Evolutionary conservation across 2,113 vertebrate species (phyloP).

Genomic region (Cochlearius cochlearius): DNA sequence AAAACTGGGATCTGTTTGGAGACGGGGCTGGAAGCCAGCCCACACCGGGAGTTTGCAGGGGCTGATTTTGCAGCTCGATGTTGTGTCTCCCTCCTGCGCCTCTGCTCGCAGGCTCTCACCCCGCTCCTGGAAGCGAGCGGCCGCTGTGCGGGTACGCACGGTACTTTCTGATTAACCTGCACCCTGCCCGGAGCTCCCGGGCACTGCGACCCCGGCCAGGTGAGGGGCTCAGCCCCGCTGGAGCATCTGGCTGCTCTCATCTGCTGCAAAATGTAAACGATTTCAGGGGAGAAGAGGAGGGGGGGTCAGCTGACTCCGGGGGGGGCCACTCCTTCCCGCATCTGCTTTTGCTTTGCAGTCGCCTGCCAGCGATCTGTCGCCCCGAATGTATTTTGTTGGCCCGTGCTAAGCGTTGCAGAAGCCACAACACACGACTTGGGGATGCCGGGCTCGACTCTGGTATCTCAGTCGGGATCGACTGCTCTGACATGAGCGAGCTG

Average conservation of each 20-base stretch:
- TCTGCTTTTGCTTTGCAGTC: background rate
- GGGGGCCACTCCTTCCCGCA: background rate
- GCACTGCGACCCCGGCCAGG: background rate
- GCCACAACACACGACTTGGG: background rate
- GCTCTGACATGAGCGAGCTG: background rate
- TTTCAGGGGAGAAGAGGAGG: background rate
- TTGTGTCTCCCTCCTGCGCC: background rate
- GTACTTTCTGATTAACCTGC: background rate
- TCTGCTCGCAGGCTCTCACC: background rate
- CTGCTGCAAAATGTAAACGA: background rate
- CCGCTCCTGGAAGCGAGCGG: background rate
- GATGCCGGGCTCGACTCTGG: background rate
- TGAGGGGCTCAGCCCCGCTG: background rate
- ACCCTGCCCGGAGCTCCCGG: background rate
- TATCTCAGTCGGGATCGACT: background rate
- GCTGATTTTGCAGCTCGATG: background rate
- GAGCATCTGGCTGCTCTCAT: background rate
- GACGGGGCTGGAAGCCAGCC: background rate
- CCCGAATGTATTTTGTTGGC: background rate
- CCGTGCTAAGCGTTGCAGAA: background rate
- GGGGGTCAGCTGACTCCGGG: fast-evolving
- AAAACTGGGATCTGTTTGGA: background rate
- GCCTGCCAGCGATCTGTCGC: fast-evolving
- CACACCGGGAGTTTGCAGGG: background rate
- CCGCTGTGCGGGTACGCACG: background rate